phyloP scores from a whole-genome alignment of 2,888 invertebrate genomes.

The Ischnus inquisitorius region DNA sequence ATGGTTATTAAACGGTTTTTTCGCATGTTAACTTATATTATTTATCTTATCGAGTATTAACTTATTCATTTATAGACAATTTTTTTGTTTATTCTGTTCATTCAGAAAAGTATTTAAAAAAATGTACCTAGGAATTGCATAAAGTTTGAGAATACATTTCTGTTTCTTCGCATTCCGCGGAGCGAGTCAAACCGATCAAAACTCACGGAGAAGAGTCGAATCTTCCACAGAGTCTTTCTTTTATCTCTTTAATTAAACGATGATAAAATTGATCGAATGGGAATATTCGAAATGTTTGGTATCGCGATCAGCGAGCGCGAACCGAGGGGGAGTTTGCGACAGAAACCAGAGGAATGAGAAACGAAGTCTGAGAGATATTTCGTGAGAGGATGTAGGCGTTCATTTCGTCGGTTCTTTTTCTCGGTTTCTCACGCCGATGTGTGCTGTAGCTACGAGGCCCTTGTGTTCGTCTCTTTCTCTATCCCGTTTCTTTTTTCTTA shows the following conservation, averaged over 20 bases:
- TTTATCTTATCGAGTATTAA: neutral
- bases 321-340: neutral
- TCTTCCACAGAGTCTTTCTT: conserved; percentile 52
- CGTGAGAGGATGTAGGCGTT: conserved; percentile 68
- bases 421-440: conserved; percentile 66
- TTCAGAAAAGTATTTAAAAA: too few species aligned
- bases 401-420: conserved; percentile 68
- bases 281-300: conserved; percentile 65
- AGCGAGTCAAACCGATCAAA: too few species aligned
- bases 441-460: conserved; percentile 42
- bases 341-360: conserved; percentile 39
- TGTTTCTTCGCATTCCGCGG: too few species aligned
- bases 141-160: too few species aligned
- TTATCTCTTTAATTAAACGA: conserved; percentile 24
- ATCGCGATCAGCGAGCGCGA: neutral
- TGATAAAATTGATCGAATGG: conserved; percentile 67
- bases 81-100: neutral
- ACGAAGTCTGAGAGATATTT: conserved; percentile 59
- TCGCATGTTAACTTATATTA: neutral
- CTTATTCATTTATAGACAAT: neutral
- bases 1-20: neutral
- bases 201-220: conserved; percentile 5
- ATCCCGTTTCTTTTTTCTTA: conserved; percentile 57
- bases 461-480: conserved; percentile 40
- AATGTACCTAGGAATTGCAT: too few species aligned